Base-by-base conservation (phyloP, 2,888 invertebrate species). In the Drosophila nr. perissopoda region DNA sequence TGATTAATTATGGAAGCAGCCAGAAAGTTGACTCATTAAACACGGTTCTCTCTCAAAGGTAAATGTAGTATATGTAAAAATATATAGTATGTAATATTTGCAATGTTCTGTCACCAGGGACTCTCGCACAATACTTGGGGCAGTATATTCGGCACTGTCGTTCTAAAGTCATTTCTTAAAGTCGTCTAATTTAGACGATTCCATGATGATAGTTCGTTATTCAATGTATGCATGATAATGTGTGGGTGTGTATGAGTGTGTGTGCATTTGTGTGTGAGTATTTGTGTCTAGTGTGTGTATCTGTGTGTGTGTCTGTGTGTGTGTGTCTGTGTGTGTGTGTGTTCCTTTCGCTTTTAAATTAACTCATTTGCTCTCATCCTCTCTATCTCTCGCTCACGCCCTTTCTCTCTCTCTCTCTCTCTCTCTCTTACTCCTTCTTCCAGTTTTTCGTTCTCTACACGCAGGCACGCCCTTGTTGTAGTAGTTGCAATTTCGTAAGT, bases 141-240 rank as follows among this genome's bases (percentile, higher is more conserved):
- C 70, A 68, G 76, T 72, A 73, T 73, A 61, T 70, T 69, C 61
- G 74, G 73, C 69, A 65, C 74, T 78, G 76, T 78, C 73, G 69
- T 66, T 77, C 63, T 69, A 56, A 54, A 69, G 69, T 68, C 69
- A 70, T 70, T 73, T 70, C 63, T 64, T 80, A 71, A 76, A 65
- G 61, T 77, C 87, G 88, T 87, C 87, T 88, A 88, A 88, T 87
- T 87, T 87, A 86, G 87, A 87, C 87, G 80, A 88, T 78, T 86
- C 65, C 69, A 71, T 78, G 77, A 76, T 80, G 74, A 77, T 70
- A 72, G 56, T 71, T 80, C 57, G 70, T 68, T 80, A 52, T 73
- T 71, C 49, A 61, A 74, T 65, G 49, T 57, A 69, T 66, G 64
- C 52, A 54, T 76, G 68, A 69, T 73, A 48, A 76, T 71, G 57